These are phyloP conservation scores for Macquaria australasica DNA, from an alignment of 2,113 vertebrate species.

Conservation along the genomic window DNA sequence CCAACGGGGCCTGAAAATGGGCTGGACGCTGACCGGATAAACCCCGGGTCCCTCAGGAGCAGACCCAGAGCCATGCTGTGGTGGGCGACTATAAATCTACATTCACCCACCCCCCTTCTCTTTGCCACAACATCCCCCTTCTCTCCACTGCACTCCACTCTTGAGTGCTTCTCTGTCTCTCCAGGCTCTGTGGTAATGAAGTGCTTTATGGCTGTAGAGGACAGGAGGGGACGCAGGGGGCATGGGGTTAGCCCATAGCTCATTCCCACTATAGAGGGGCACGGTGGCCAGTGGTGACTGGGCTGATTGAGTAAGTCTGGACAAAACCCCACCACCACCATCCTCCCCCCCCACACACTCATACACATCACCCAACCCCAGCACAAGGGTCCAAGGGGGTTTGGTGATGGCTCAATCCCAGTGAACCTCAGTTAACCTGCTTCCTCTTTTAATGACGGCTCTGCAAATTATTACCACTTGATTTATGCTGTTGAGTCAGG, in stretches of 20 bases:
- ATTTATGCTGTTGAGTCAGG: constrained; percentile 18
- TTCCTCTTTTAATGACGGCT: constrained; percentile 16
- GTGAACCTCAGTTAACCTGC: constrained; percentile 29
- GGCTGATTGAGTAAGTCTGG: constrained; percentile 49
- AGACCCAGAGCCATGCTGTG: constrained; percentile 33
- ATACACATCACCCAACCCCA: not conserved
- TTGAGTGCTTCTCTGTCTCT: constrained; percentile 59
- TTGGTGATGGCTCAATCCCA: constrained; percentile 24
- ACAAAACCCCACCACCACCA: not conserved
- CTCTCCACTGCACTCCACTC: constrained; percentile 51
- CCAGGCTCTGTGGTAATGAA: constrained; percentile 59
- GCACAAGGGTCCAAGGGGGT: not conserved
- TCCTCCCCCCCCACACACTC: not conserved
- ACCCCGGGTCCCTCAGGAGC: constrained; percentile 38
- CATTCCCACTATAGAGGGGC: constrained; percentile 38
- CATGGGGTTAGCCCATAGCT: constrained; percentile 60
- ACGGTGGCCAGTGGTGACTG: constrained; percentile 18
- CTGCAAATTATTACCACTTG: constrained; percentile 22
- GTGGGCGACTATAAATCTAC: constrained; percentile 64
- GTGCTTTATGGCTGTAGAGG: constrained; percentile 69
- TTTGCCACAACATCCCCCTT: constrained; percentile 38
- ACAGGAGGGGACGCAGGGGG: constrained; percentile 52
- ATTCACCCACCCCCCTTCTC: constrained; percentile 2
- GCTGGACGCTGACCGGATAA: constrained; percentile 35
- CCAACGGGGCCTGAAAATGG: constrained; percentile 28